Base-by-base conservation (phyloP, 2,797 vertebrate genomes). In the Chloroceryle amazona region DNA sequence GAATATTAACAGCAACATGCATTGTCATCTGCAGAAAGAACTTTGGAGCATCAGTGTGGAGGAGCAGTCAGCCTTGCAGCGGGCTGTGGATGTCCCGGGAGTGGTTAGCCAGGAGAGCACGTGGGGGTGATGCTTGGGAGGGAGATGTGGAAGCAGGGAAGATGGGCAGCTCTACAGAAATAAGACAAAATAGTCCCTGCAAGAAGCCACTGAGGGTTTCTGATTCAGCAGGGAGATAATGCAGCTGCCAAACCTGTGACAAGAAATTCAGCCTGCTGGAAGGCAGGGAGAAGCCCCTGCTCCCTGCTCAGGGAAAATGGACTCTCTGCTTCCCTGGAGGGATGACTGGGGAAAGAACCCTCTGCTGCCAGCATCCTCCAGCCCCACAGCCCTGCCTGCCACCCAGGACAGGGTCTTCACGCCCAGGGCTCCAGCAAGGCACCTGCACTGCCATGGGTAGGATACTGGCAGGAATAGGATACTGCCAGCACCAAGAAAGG, bases 331-430 rank as follows among this genome's bases (percentile, higher is more conserved):
- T 52, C 13, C 37, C 46, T 8, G 1, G 20, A 35, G 21, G 41
- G 42, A 14, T 47, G 62, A 4, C 55, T n/a, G 52, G 26, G 35
- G 21, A 37, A 82, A 70, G 19, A 5, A 20, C 7, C 11, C 7
- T 39, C 12, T 82, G 23, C 35, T 81, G 29, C 15, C 58, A 51
- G 21, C 5, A 17, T 18, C 35, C 47, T n/a, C 16, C 10, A 26
- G 44, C 28, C 17, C 10, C 41, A 44, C 18, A 42, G 37, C 26
- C 29, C 63, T 26, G 4, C n/a, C 37, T 55, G 42, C 44, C 29
- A 62, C 35, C 23, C 78, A 41, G 54, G 16, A 58, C 55, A 57
- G 31, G 3, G 7, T 41, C 5, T 23, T 16, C 0, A 0, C 31
- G 5, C 1, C 1, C 29, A 39, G 49, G 11, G 12, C 7, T 57